phyloP scores from a whole-genome alignment of 2,797 vertebrate species.

The Sylvia borin region DNA sequence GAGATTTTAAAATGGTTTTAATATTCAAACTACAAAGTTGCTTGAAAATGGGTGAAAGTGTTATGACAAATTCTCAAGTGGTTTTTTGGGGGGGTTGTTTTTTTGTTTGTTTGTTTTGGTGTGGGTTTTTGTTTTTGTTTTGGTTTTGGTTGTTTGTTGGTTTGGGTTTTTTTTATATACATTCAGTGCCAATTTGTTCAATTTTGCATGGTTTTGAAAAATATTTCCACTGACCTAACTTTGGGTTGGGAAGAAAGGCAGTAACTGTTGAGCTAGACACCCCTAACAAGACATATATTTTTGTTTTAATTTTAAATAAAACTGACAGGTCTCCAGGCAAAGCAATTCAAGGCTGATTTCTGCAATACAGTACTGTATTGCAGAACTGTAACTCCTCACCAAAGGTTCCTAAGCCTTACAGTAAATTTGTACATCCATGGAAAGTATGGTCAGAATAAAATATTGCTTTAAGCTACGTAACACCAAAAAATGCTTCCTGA shows the following conservation, averaged over 20 bases:
- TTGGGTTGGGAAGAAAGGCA: background rate
- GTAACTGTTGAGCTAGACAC: background rate
- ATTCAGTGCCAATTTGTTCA: background rate
- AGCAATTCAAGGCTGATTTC: conserved; percentile 26
- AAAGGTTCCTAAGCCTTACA: background rate
- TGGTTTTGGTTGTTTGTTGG: too few relatives aligned
- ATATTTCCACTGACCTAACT: background rate
- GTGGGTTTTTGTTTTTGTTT: too few relatives aligned
- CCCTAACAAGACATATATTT: background rate
- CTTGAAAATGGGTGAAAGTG: background rate
- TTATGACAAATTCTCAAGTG: background rate
- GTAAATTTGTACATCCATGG: background rate
- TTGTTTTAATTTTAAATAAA: background rate
- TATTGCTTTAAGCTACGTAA: background rate
- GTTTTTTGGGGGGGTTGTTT: too few relatives aligned
- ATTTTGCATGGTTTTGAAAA: background rate
- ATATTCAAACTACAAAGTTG: background rate
- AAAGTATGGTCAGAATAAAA: conserved; percentile 26
- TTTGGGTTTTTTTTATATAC: too few relatives aligned
- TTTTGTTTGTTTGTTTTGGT: too few relatives aligned
- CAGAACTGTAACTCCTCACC: background rate
- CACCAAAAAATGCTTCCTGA: background rate
- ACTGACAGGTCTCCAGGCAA: conserved; percentile 36
- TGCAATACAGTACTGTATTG: background rate
- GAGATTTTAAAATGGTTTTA: background rate